These are phyloP conservation scores for Halictus ligatus DNA, from an alignment of 2,888 invertebrate genomes.

Conservation along the genomic window DNA sequence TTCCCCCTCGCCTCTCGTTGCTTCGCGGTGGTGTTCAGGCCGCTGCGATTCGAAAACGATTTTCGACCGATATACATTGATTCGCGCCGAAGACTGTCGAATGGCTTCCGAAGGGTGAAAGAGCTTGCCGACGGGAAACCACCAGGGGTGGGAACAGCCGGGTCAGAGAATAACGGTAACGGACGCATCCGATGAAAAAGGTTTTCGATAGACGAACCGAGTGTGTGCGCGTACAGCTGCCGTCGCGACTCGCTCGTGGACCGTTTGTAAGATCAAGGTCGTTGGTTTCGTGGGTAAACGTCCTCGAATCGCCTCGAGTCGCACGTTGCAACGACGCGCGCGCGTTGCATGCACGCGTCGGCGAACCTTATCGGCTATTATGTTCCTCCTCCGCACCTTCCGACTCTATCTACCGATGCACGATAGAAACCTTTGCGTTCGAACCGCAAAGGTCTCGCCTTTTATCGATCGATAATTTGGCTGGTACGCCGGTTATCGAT, in stretches of 20 bases:
- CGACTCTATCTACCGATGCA: slow-evolving; percentile 37
- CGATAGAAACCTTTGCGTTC: slow-evolving; percentile 39
- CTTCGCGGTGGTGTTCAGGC: no score
- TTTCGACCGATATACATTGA: not conserved
- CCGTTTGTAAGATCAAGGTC: slow-evolving; percentile 79
- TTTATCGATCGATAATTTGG: slow-evolving; percentile 37
- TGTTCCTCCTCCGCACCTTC: slow-evolving; percentile 55
- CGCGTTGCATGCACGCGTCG: slow-evolving; percentile 42
- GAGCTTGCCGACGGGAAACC: not conserved
- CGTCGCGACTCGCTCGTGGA: slow-evolving; percentile 66
- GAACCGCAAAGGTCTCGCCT: slow-evolving; percentile 31
- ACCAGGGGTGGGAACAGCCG: no score
- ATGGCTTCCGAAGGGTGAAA: not conserved
- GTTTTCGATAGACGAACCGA: not conserved
- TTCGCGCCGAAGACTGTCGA: not conserved
- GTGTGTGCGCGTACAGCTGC: slow-evolving; percentile 51
- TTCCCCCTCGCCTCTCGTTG: not conserved
- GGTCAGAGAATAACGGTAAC: no score
- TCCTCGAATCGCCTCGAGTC: slow-evolving; percentile 74
- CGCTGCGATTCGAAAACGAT: not conserved
- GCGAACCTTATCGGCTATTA: slow-evolving; percentile 65
- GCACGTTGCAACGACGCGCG: slow-evolving; percentile 49
- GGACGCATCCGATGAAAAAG: not conserved
- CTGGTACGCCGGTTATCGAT: slow-evolving; percentile 32
- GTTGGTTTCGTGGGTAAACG: slow-evolving; percentile 77